These are phyloP conservation scores for Trichoplusia ni DNA, from an alignment of 1,140 invertebrate genomes.

Conservation along the genomic window DNA sequence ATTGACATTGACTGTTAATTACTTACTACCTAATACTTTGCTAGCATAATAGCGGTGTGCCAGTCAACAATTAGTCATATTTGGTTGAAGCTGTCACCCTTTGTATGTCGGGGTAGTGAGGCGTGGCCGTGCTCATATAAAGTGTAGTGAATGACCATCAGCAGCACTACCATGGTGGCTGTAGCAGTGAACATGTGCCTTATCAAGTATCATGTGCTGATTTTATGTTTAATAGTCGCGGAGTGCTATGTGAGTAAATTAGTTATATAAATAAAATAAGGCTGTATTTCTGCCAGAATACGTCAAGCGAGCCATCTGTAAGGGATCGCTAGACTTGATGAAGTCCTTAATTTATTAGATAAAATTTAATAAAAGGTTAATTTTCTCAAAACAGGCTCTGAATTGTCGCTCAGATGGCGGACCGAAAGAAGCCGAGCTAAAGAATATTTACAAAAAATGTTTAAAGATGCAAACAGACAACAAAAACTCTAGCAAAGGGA, in stretches of 20 bases:
- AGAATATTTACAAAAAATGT: conserved; percentile 61
- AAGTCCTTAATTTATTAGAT: too few species aligned
- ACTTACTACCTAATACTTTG: too few species aligned
- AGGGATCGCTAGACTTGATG: too few species aligned
- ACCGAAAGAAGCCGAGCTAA: conserved; percentile 71
- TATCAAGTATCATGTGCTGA: conserved; percentile 28
- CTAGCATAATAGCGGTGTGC: too few species aligned
- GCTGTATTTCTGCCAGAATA: too few species aligned
- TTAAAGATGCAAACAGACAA: conserved; percentile 56
- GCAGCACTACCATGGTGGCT: conserved; percentile 16
- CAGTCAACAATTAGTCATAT: conserved; percentile 22
- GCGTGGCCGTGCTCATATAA: conserved; percentile 46
- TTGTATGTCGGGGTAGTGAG: conserved; percentile 42
- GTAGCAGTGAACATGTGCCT: conserved; percentile 45
- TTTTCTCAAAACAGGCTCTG: conserved; percentile 52
- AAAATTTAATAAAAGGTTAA: not conserved
- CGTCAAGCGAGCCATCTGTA: too few species aligned
- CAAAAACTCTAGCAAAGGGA: conserved; percentile 43
- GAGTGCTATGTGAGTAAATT: conserved; percentile 54
- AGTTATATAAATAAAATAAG: too few species aligned
- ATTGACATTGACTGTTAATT: too few species aligned
- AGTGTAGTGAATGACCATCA: conserved; percentile 15
- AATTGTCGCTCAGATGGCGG: conserved; percentile 79
- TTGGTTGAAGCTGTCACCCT: conserved; percentile 20
- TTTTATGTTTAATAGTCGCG: conserved; percentile 41